Base-by-base conservation (phyloP, 2,888 invertebrate genomes). In the Apodemia zela region DNA sequence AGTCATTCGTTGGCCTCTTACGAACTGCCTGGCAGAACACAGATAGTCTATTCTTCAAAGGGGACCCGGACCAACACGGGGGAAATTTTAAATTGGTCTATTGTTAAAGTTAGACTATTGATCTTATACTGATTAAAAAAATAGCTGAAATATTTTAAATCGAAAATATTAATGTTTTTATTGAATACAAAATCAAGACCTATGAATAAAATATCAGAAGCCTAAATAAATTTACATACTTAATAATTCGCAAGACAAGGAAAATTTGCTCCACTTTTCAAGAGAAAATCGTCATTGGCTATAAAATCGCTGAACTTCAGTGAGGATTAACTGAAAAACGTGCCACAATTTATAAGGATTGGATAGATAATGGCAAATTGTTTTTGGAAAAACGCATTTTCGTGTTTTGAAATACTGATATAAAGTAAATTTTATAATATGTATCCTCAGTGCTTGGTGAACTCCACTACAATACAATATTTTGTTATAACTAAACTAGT, bases 191-290 rank as follows among this genome's bases (percentile, higher is more conserved):
- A 62, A 59, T 17, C 42, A 57, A 49, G 45, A 54, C 54, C 61
- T 35, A 61, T 61, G 42, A 62, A 62, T 42, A 60, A 58, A 62
- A 62, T 58, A 58, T 62, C 58, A 58, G 49, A 54, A 57, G 38
- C 62, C 58, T 62, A 62, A 58, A 62, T 58, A 62, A 38, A 59
- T 59, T 59, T 59, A 59, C 60, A 62, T 62, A 38, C 38, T 42
- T 25, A 57, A 45, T 45, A 42, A 45, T 25, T 45, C 18, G 54
- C 29, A 58, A 57, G 62, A 62, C 51, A 25, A 54, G 62, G 62
- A 57, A 57, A 61, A 42, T 62, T 58, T 58, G 38, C 29, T 54
- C 21, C 54, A 54, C 13, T 54, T 54, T 54, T 54, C 25, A 54
- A 21, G 54, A 54, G 54, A 54, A 54, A 54, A 54, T 54, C 42